These are phyloP conservation scores for Bradysia coprophila DNA, from an alignment of 1,140 invertebrate species.

Conservation along the genomic window DNA sequence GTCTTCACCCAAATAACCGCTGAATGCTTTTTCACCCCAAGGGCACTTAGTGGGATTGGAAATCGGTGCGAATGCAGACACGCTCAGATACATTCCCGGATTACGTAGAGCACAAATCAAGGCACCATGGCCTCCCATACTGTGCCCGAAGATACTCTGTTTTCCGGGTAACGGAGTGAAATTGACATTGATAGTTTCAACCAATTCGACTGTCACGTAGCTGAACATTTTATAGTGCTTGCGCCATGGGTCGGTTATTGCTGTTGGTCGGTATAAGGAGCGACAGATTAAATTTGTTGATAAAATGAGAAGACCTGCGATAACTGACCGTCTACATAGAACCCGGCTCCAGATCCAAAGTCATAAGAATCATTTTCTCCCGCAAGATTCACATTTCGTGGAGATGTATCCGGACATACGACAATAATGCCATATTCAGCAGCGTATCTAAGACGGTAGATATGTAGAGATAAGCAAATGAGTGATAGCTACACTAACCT, in stretches of 20 bases:
- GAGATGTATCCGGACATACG: constrained; percentile 91
- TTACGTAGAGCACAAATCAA: constrained; percentile 82
- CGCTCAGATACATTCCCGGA: constrained; percentile 72
- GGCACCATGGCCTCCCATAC: constrained; percentile 96
- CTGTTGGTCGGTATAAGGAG: too few species aligned
- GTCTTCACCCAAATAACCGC: constrained; percentile 65
- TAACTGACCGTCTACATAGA: constrained; percentile 94
- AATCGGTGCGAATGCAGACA: constrained; percentile 95
- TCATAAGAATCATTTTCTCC: constrained; percentile 84
- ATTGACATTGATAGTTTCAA: constrained; percentile 53
- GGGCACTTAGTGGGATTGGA: constrained; percentile 66
- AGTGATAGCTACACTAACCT: too few species aligned
- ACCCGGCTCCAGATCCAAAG: constrained; percentile 89
- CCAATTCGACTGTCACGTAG: constrained; percentile 84
- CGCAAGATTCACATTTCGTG: constrained; percentile 69
- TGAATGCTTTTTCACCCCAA: constrained; percentile 82
- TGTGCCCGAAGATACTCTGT: constrained; percentile 74
- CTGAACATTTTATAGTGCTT: constrained; percentile 92
- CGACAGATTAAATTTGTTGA: too few species aligned
- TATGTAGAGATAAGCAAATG: constrained; percentile 46
- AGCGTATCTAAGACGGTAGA: constrained; percentile 48
- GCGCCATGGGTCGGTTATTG: constrained; percentile 78
- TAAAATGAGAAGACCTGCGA: too few species aligned
- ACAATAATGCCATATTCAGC: constrained; percentile 65
- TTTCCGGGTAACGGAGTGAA: constrained; percentile 41